A percentile compares a stretch with the other conserved stretches of the same genome.
Evolutionary conservation across 2,113 vertebrate species (phyloP).

Genomic region (Reinhardtius hippoglossoides): DNA sequence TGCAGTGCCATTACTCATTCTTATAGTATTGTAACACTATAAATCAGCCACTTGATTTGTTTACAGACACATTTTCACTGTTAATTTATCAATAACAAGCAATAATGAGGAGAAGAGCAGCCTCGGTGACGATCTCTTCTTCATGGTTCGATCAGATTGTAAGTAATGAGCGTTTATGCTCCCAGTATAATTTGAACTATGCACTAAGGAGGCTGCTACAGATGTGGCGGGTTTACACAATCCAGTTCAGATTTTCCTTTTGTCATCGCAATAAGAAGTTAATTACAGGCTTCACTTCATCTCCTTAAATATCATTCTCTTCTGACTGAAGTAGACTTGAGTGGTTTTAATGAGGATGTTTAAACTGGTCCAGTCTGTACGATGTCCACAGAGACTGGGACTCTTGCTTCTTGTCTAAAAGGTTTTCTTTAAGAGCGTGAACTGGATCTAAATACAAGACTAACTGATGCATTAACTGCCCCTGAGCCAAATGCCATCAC

Average conservation of each 20-base stretch:
- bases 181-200: conserved; percentile 23
- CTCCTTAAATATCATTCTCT: background rate
- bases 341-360: background rate
- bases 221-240: background rate
- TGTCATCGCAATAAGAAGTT: background rate
- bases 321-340: background rate
- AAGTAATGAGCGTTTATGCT: background rate
- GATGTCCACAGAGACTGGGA: background rate
- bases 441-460: background rate
- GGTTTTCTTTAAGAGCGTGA: background rate
- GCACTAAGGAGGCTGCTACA: background rate
- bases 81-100: conserved; percentile 2
- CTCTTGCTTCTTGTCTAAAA: background rate
- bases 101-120: conserved; percentile 21
- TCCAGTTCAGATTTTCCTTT: background rate
- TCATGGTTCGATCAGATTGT: conserved; percentile 16
- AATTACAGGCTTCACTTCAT: background rate
- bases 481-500: background rate
- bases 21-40: background rate
- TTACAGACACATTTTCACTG: background rate
- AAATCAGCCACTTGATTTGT: background rate
- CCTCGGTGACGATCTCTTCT: conserved; percentile 13
- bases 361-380: background rate
- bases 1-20: background rate
- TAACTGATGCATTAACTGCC: background rate